Evolutionary conservation across 1,140 invertebrate species (phyloP), one percentile per base, ranked within the genome.

Genomic region (Drosophila lowei): DNA sequence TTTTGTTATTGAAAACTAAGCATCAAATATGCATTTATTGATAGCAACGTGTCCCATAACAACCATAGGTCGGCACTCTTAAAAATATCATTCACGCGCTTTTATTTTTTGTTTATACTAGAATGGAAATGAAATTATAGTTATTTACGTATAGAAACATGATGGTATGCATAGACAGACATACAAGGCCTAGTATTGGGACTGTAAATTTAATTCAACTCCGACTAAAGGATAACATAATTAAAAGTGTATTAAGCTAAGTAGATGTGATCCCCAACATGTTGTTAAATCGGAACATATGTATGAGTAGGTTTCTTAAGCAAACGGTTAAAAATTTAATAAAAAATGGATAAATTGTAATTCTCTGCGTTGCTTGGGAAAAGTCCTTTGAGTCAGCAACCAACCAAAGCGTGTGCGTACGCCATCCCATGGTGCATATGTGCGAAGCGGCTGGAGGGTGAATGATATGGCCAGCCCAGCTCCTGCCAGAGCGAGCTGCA

Each of bases 1-100:
- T 86, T 84, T 84, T 84, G 80, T 86, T 84, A 84, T 84, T 80
- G 80, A 84, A 84, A 81, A 83, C 74, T 83, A 83, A 83, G 79
- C 74, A 70, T 83, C 56, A 81, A 73, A 64, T 58, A 74, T 72
- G 61, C 59, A 73, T 84, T 85, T 84, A 85, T 84, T 85, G 79
- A 76, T 79, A 79, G 79, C 79, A 84, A 85, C 80, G 72, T 75
- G 73, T 38, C 59, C 65, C 59, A 44, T 55, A 57, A 52, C 18
- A 11, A 8, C 0, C 11, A 21, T 46, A 46, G 62, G 49, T 47
- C 13, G 15, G 41, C 42, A 34, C 15, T 3, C 7, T n/a, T 5
- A 11, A 8, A 21, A 9, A 59, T 38, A 73, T 79, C 80, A 84
- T 77, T 66, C 49, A 68, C 44, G 21, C n/a, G 30, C 3, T 7